Evolutionary conservation across 2,797 vertebrate genomes (phyloP).

Genomic region (Capromys pilorides): DNA sequence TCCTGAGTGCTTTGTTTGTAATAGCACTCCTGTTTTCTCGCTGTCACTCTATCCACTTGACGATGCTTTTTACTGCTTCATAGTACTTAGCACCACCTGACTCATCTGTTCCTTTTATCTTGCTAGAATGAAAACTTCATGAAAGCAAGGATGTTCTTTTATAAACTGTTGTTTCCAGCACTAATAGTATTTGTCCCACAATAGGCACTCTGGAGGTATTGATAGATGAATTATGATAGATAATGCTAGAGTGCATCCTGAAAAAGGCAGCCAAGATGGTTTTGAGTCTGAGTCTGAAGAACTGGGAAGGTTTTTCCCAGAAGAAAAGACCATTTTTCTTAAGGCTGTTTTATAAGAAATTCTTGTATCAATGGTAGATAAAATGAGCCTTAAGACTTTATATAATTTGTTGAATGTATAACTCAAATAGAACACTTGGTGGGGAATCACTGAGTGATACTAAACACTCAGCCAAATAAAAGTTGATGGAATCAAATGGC

Average conservation of each 20-base stretch:
- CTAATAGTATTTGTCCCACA: conserved; percentile 15
- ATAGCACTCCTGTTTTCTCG: neutral
- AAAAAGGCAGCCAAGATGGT: conserved; percentile 4
- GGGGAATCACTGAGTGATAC: neutral
- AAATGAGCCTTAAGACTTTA: neutral
- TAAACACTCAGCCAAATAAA: neutral
- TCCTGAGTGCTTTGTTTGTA: neutral
- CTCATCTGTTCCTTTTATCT: conserved; percentile 34
- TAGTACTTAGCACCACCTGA: neutral
- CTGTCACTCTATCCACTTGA: neutral
- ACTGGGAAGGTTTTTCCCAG: conserved; percentile 37
- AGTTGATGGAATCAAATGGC: neutral
- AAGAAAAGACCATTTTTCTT: conserved; percentile 26
- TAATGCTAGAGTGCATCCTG: conserved; percentile 32
- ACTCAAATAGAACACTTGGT: neutral
- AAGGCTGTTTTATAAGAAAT: conserved; percentile 47
- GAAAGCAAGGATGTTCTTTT: conserved; percentile 29
- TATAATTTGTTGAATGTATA: conserved; percentile 28
- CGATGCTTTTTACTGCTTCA: conserved; percentile 20
- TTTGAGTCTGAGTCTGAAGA: conserved; percentile 45
- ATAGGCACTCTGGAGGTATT: conserved; percentile 41
- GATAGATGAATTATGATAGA: neutral
- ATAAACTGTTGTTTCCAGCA: neutral
- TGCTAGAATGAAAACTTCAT: conserved; percentile 49
- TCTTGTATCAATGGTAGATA: neutral